Evolutionary conservation across 2,888 invertebrate genomes (phyloP).

Genomic region (Callinectes sapidus): DNA sequence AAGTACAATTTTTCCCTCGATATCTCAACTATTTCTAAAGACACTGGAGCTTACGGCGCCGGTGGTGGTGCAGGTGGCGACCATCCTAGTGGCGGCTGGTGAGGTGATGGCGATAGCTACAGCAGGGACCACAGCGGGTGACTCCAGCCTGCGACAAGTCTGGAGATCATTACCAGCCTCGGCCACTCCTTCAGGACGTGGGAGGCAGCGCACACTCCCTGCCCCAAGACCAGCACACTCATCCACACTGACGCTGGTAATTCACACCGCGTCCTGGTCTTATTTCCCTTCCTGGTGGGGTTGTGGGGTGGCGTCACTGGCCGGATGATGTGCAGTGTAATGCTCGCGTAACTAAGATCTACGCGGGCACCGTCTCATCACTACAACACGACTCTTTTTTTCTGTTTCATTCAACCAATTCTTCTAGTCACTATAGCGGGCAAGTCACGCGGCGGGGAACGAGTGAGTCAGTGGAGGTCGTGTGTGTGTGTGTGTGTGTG

Average conservation of each 20-base stretch:
- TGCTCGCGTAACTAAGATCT: constrained; percentile 30
- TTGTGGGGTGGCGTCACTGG: background rate
- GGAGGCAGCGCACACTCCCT: background rate
- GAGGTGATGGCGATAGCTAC: background rate
- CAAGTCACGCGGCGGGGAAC: constrained; percentile 43
- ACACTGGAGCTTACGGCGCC: background rate
- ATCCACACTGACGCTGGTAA: background rate
- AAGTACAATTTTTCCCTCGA: too few relatives aligned
- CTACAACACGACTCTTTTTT: constrained; percentile 41
- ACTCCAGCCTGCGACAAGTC: background rate
- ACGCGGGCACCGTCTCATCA: constrained; percentile 28
- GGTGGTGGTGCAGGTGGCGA: constrained; percentile 1
- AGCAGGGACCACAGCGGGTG: background rate
- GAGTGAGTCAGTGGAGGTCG: constrained; percentile 22
- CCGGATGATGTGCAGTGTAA: constrained; percentile 9
- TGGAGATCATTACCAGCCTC: background rate
- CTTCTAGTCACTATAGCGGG: constrained; percentile 57
- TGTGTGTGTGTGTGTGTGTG: constrained; percentile 8
- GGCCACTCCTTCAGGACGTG: constrained; percentile 16
- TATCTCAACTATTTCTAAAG: background rate
- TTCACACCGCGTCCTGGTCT: background rate
- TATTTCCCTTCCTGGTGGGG: constrained; percentile 5
- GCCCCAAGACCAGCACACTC: background rate
- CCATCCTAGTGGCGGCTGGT: background rate
- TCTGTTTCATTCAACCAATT: constrained; percentile 56